phyloP scores from a whole-genome alignment of 1,140 invertebrate species.

The Temnothorax nylanderi region DNA sequence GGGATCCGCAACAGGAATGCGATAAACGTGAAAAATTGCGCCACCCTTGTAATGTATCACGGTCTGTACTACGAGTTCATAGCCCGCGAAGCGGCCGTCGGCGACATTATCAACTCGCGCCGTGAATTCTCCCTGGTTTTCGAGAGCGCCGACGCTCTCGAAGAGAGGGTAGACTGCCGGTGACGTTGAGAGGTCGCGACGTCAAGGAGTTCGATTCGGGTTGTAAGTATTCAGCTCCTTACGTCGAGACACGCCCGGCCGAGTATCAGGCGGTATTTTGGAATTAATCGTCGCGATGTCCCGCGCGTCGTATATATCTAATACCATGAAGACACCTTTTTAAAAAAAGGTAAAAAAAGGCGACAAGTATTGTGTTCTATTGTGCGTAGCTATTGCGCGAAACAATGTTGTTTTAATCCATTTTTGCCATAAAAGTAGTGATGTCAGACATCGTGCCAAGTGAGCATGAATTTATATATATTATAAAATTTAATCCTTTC shows the following conservation, averaged over 20 bases:
- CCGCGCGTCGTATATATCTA: too few relatives aligned
- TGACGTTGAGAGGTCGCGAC: slow-evolving; percentile 38
- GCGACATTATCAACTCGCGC: slow-evolving; percentile 48
- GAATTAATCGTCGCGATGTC: slow-evolving; percentile 6
- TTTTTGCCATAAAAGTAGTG: too few relatives aligned
- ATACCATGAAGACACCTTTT: too few relatives aligned
- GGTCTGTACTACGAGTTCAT: background rate
- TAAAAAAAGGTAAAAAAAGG: too few relatives aligned
- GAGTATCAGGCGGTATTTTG: background rate
- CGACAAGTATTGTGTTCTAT: too few relatives aligned
- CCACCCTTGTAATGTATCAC: slow-evolving; percentile 24
- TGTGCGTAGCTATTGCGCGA: too few relatives aligned
- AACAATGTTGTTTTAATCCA: too few relatives aligned
- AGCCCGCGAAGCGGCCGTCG: slow-evolving; percentile 5
- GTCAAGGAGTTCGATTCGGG: slow-evolving; percentile 40
- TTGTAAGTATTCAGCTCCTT: slow-evolving; percentile 14
- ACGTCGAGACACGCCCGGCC: background rate
- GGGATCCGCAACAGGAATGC: slow-evolving; percentile 59
- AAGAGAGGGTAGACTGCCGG: background rate
- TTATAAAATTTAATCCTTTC: too few relatives aligned
- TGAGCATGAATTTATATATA: too few relatives aligned
- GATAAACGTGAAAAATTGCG: slow-evolving; percentile 73
- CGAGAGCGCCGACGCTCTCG: slow-evolving; percentile 21
- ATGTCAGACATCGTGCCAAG: too few relatives aligned
- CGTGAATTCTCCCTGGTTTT: slow-evolving; percentile 19